A percentile compares a stretch with the other conserved stretches of the same genome.
Conservation (phyloP, 2,888 invertebrate genomes). For the Drosophila neotestacea region DNA sequence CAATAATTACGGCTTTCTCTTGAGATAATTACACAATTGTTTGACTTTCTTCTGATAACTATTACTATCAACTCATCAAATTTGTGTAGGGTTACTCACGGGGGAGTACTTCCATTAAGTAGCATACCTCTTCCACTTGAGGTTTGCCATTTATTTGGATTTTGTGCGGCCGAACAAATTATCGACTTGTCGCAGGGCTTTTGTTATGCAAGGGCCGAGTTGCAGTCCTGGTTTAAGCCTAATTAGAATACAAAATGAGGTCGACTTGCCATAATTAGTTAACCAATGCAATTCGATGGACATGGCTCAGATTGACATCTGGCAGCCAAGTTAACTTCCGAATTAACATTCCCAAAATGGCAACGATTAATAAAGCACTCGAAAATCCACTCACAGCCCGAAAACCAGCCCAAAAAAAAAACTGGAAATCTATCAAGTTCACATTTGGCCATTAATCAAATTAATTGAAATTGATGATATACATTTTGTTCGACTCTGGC, state of each 20-base stretch:
- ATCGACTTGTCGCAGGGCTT: conserved; percentile 63
- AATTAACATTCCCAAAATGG: conserved; percentile 54
- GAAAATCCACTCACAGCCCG: conserved; percentile 11
- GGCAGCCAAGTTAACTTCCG: conserved; percentile 16
- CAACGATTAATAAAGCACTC: conserved; percentile 57
- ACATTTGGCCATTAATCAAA: conserved; percentile 73
- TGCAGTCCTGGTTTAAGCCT: conserved; percentile 16
- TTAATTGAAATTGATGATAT: conserved; percentile 81
- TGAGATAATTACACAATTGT: not conserved
- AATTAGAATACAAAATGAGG: conserved; percentile 47
- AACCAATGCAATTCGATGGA: conserved; percentile 34
- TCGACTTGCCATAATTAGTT: conserved; percentile 54
- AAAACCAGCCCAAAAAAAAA: not conserved
- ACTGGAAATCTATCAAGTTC: conserved; percentile 58
- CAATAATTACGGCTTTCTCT: conserved; percentile 1
- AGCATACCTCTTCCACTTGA: conserved; percentile 30
- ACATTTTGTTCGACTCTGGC: conserved; percentile 39
- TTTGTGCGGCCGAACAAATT: conserved; percentile 53
- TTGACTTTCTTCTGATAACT: not conserved
- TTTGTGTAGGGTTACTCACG: not conserved
- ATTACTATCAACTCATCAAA: not conserved
- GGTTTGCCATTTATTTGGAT: conserved; percentile 50
- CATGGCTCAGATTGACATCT: conserved; percentile 49
- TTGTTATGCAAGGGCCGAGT: conserved; percentile 44
- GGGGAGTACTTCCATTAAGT: not conserved